Percentiles rank a stretch among this genome's conserved stretches.
Evolutionary conservation across 2,113 vertebrate genomes (phyloP).

Genomic region (Lamprotornis superbus): DNA sequence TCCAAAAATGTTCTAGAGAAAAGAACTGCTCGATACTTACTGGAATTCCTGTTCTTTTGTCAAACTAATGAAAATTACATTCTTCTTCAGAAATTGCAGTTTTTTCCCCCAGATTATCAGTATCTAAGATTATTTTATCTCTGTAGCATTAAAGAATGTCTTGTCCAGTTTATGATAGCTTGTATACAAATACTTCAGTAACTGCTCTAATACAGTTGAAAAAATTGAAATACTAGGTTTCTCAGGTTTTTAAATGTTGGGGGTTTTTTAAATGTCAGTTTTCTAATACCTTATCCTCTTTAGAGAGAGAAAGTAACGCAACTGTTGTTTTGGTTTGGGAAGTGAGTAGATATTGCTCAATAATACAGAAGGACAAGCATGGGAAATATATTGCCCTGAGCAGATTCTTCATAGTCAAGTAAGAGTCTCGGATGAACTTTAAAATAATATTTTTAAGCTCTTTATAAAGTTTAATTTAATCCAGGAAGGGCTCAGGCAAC

Average conservation of each 20-base stretch:
- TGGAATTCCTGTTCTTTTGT: neutral
- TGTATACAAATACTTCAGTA: neutral
- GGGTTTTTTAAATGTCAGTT: rapidly evolving
- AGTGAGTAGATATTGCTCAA: neutral
- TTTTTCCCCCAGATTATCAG: neutral
- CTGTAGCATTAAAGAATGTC: neutral
- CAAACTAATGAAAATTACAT: neutral
- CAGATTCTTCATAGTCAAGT: neutral
- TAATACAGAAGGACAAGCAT: neutral
- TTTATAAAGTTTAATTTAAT: neutral
- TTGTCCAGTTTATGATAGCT: neutral
- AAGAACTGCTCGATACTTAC: neutral
- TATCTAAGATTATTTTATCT: neutral
- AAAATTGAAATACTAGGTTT: neutral
- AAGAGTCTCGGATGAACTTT: neutral
- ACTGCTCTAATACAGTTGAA: neutral
- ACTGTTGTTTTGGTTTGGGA: neutral
- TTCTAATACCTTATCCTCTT: neutral
- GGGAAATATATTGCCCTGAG: neutral
- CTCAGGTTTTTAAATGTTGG: neutral
- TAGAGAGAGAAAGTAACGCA: no score
- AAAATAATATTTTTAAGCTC: neutral
- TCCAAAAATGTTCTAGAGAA: neutral
- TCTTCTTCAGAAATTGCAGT: neutral
- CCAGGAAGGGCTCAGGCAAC: neutral